Evolutionary conservation across 2,113 vertebrate species (phyloP).

Genomic region (Natator depressus): DNA sequence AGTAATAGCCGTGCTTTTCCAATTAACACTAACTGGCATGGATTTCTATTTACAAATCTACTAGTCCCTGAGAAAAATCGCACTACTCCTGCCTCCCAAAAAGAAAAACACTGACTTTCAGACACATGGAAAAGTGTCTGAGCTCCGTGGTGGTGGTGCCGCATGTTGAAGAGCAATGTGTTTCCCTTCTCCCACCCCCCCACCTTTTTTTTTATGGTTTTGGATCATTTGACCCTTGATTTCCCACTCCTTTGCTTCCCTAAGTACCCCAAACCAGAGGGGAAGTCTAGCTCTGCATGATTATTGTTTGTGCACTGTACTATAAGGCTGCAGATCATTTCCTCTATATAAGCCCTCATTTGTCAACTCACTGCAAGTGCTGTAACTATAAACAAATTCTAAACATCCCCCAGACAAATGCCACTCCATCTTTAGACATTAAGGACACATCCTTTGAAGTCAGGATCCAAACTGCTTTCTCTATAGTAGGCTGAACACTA

Average conservation of each 20-base stretch:
- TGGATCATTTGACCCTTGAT: neutral
- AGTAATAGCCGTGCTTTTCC: neutral
- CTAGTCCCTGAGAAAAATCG: neutral
- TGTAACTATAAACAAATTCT: conserved; percentile 38
- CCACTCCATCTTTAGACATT: conserved; percentile 47
- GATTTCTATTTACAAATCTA: neutral
- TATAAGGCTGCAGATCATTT: conserved; percentile 58
- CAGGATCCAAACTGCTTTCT: conserved; percentile 50
- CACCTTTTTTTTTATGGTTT: neutral
- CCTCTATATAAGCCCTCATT: conserved; percentile 44
- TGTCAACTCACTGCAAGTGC: conserved; percentile 46
- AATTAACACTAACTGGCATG: neutral
- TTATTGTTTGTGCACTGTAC: conserved; percentile 13
- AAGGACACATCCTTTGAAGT: neutral
- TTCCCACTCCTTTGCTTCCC: neutral
- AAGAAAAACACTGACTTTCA: neutral
- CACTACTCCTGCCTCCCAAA: neutral
- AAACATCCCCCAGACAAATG: conserved; percentile 62
- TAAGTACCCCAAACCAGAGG: neutral
- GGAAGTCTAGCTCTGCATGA: neutral
- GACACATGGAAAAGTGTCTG: neutral
- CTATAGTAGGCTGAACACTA: conserved; percentile 33
- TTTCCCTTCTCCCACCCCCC: neutral
- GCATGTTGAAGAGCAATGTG: neutral
- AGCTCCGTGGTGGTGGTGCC: neutral